Percentiles rank a stretch among this genome's conserved stretches.
phyloP scores from a whole-genome alignment of 2,113 vertebrate species.

The Cyanoderma ruficeps region DNA sequence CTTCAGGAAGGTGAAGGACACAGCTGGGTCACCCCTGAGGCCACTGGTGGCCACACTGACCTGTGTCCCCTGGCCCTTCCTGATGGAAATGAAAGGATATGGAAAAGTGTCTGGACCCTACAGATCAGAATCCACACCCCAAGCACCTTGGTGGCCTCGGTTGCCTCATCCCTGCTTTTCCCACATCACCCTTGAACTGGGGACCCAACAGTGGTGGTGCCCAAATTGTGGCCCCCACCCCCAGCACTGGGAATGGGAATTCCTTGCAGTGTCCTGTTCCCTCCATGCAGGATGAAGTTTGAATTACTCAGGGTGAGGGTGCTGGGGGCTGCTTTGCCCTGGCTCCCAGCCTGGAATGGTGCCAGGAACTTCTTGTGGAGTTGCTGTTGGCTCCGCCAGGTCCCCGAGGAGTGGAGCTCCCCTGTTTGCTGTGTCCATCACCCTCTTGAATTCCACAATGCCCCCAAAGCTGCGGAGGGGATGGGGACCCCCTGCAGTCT shows the following conservation, averaged over 20 bases:
- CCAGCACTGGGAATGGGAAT: background rate
- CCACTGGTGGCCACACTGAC: background rate
- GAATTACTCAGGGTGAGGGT: background rate
- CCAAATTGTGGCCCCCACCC: background rate
- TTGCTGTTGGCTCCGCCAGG: background rate
- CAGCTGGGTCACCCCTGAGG: background rate
- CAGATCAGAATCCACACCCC: background rate
- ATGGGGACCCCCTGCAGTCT: background rate
- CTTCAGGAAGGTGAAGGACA: background rate
- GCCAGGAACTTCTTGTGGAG: background rate
- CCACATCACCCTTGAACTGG: rapidly evolving
- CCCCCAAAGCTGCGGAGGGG: background rate
- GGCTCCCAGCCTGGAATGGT: background rate
- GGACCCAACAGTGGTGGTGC: background rate
- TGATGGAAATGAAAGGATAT: background rate
- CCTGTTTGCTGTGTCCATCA: background rate
- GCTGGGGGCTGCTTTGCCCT: background rate
- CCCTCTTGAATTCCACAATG: background rate
- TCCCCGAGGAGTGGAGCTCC: background rate
- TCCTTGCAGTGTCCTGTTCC: background rate
- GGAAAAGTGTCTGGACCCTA: rapidly evolving
- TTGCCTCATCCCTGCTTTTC: background rate
- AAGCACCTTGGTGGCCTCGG: background rate
- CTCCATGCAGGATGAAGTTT: background rate
- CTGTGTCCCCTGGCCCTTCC: background rate